Evolutionary conservation across 2,113 vertebrate genomes (phyloP), one percentile per base, ranked within the genome.

Genomic region (Fregetta grallaria): DNA sequence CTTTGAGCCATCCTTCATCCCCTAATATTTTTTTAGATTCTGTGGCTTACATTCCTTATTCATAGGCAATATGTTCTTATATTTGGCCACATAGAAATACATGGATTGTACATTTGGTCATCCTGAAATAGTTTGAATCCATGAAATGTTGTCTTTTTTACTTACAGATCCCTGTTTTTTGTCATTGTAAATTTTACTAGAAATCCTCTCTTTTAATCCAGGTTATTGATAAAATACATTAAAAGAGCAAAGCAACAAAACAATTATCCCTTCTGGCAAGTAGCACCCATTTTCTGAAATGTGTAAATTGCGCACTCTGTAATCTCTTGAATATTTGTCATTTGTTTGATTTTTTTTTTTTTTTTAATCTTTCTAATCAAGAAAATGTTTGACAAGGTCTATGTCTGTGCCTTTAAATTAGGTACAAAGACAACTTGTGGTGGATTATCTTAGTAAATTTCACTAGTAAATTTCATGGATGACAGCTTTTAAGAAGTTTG

Each of bases 1-100:
- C 74, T 94, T 53, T 90, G 75, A 92, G 88, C 82, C 3, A 17
- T 87, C 74, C 45, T 93, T 96, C 71, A 92, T 91, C 81, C 74
- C 8, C 23, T 52, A 61, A 82, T 88, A 73, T 65, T 87, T 73
- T 88, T 61, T 88, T 79, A 62, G 58, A 62, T 82, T 90, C 75
- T 76, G 82, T 93, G 86, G 67, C 38, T 93, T 83, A 50, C 56
- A 71, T 88, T 94, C 55, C 30, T 91, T 40, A 68, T 92, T 76
- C 74, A 23, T 72, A 88, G 74, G 74, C 58, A 82, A 18, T 86
- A 70, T 70, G 22, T 88, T 86, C 76, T 77, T 95, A 21, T 38
- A 76, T 86, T 88, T 80, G 78, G n/a, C 59, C 36, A 53, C 56
- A 62, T 3, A 77, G 58, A 90, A 95, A 79, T 82, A 83, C 6